Percentiles rank a stretch among this genome's conserved stretches.
Evolutionary conservation across 2,888 invertebrate genomes (phyloP).

Genomic region (Scaptomyza flava): DNA sequence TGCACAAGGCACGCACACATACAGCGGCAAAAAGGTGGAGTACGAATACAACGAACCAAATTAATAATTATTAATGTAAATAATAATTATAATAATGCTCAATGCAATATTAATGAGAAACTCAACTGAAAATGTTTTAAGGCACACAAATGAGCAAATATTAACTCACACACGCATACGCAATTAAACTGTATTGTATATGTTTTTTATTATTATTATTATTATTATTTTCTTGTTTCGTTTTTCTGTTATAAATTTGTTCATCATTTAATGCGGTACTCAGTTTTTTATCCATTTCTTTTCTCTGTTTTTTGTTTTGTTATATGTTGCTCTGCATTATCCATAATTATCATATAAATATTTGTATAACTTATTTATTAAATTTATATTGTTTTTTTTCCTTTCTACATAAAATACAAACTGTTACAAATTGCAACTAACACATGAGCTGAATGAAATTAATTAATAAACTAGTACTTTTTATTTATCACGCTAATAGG

Average conservation of each 20-base stretch:
- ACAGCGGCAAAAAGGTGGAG: constrained; percentile 50
- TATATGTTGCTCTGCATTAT: constrained; percentile 68
- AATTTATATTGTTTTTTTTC: constrained; percentile 22
- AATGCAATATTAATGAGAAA: constrained; percentile 74
- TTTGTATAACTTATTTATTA: constrained; percentile 66
- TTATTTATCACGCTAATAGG: constrained; percentile 1
- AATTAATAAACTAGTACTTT: neutral
- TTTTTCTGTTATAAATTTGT: constrained; percentile 60
- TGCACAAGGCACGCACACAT: constrained; percentile 65
- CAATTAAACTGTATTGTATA: constrained; percentile 62
- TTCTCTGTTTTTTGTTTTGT: constrained; percentile 10
- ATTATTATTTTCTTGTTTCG: constrained; percentile 21
- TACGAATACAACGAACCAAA: constrained; percentile 66
- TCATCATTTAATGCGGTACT: constrained; percentile 37
- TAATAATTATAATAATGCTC: constrained; percentile 67
- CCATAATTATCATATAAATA: constrained; percentile 74
- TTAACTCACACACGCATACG: constrained; percentile 56
- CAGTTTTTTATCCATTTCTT: constrained; percentile 28
- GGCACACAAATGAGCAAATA: constrained; percentile 41
- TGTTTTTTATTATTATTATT: constrained; percentile 27
- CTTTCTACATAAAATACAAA: constrained; percentile 50
- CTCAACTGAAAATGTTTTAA: constrained; percentile 59
- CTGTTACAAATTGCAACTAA: constrained; percentile 43
- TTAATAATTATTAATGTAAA: constrained; percentile 63
- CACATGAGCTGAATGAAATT: constrained; percentile 13